phyloP scores from a whole-genome alignment of 2,888 invertebrate species.

The Coleophora deauratella region DNA sequence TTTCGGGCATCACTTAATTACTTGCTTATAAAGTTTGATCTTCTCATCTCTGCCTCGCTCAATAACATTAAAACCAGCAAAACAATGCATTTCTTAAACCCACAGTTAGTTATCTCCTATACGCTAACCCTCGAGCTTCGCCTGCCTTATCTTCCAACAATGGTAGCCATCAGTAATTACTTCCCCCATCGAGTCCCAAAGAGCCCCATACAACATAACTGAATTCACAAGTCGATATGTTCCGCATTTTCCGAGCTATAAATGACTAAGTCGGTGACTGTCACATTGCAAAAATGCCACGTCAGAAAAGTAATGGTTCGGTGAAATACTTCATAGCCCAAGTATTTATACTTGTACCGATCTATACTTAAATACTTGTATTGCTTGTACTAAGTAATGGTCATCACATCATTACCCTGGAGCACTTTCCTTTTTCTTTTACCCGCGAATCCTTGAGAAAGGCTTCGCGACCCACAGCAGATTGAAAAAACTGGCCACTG shows the following conservation, averaged over 20 bases:
- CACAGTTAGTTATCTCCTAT: not conserved
- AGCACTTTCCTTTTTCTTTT: no score
- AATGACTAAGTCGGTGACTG: constrained; percentile 26
- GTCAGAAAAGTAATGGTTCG: constrained; percentile 32
- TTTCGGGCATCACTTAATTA: no score
- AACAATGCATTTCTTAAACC: constrained; percentile 6
- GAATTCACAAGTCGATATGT: constrained; percentile 22
- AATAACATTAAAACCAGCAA: constrained; percentile 1
- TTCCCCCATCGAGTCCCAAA: constrained; percentile 26
- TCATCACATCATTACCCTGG: no score
- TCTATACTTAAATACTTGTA: no score
- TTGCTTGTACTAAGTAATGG: no score
- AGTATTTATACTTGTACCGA: no score
- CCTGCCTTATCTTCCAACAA: constrained; percentile 40
- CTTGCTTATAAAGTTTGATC: no score
- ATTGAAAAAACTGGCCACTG: no score
- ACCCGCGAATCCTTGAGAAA: no score
- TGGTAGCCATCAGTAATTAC: constrained; percentile 53
- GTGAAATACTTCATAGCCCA: no score
- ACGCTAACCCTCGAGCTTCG: constrained; percentile 21
- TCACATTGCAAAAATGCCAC: constrained; percentile 31
- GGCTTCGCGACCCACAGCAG: no score
- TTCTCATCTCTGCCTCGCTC: not conserved
- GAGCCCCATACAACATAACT: constrained; percentile 28
- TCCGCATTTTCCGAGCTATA: constrained; percentile 30